Evolutionary conservation across 2,113 vertebrate genomes (phyloP).

Genomic region (Albula goreensis): DNA sequence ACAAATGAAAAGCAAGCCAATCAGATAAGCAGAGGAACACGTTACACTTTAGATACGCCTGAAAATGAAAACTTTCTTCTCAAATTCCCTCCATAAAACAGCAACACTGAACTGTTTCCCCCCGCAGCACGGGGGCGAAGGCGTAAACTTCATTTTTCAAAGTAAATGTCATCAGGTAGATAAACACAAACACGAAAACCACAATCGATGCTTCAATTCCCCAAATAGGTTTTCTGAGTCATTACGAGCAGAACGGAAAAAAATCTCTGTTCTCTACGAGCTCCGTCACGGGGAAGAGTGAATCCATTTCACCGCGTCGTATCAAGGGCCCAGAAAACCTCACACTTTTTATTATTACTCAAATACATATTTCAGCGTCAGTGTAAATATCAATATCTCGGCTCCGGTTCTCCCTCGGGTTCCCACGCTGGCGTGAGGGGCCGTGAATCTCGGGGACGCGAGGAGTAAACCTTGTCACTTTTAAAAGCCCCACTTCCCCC

Average conservation of each 20-base stretch:
- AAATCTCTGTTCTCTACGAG: not conserved
- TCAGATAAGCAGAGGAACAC: not conserved
- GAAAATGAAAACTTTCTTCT: not conserved
- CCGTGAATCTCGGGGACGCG: not conserved
- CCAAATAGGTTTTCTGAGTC: constrained; percentile 25
- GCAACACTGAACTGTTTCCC: constrained; percentile 32
- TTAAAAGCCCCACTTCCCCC: not conserved
- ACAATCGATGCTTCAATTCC: constrained; percentile 19
- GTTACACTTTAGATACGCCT: not conserved
- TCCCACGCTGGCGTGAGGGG: not conserved
- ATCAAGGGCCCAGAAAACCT: not conserved
- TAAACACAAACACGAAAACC: constrained; percentile 43
- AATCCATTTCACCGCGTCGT: not conserved
- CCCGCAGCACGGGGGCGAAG: not conserved
- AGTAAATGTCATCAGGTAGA: constrained; percentile 42
- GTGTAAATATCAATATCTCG: not conserved
- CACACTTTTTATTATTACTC: not conserved
- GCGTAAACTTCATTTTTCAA: constrained; percentile 20
- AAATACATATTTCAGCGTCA: not conserved
- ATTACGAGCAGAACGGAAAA: constrained; percentile 5
- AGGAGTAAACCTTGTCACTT: not conserved
- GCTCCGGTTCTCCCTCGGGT: not conserved
- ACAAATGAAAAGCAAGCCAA: constrained; percentile 30
- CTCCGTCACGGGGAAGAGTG: not conserved
- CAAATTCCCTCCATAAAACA: constrained; percentile 40